These are phyloP conservation scores for Choloepus hoffmanni DNA, from an alignment of 2,113 vertebrate species.

Conservation along the genomic window DNA sequence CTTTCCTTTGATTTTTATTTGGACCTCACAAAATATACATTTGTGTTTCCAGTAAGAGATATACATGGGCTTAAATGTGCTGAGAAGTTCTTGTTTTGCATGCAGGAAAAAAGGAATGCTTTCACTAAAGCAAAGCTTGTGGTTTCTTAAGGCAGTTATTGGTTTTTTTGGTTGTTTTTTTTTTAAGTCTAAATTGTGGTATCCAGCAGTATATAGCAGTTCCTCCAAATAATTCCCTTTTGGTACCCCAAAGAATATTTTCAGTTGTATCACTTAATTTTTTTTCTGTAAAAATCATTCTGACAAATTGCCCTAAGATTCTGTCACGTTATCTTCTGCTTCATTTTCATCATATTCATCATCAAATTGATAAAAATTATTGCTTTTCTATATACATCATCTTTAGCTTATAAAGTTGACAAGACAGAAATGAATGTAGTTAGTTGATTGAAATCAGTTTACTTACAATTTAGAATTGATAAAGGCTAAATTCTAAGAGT, in stretches of 20 bases:
- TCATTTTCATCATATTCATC: slow-evolving; percentile 35
- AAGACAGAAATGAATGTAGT: slow-evolving; percentile 27
- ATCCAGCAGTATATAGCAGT: not conserved
- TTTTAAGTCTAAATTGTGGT: not conserved
- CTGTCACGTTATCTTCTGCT: not conserved
- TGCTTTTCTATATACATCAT: not conserved
- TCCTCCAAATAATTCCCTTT: slow-evolving; percentile 1
- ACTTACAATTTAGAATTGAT: slow-evolving; percentile 38
- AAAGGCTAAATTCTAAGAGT: slow-evolving; percentile 39
- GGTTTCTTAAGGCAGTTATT: not conserved
- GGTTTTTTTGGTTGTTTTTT: too few species aligned
- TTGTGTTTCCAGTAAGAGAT: not conserved
- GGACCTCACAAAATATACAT: not conserved
- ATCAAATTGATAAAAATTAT: slow-evolving; percentile 17
- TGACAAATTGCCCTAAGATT: not conserved
- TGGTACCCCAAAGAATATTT: not conserved
- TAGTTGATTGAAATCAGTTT: not conserved
- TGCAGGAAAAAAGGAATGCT: not conserved
- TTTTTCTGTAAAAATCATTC: slow-evolving; percentile 38
- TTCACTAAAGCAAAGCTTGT: not conserved
- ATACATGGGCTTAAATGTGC: not conserved
- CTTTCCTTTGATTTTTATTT: slow-evolving; percentile 43
- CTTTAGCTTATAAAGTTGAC: slow-evolving; percentile 1
- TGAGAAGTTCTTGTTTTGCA: not conserved
- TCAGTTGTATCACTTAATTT: slow-evolving; percentile 11